Evolutionary conservation across 37 sponge, comb jelly and placozoan species (phyloP).

Genomic region (Hexactinellida sp.): DNA sequence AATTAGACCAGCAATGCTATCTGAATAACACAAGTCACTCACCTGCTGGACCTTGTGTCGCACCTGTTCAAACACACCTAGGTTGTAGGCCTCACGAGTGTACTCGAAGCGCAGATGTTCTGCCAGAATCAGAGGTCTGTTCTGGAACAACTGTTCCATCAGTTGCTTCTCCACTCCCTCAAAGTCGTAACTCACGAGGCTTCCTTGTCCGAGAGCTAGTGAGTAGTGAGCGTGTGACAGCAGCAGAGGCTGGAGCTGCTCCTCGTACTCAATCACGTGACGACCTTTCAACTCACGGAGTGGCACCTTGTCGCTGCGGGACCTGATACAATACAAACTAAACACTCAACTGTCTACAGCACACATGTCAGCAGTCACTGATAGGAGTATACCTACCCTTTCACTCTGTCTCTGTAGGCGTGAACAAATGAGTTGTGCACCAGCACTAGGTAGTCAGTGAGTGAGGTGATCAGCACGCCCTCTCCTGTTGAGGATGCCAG

Average conservation of each 20-base stretch:
- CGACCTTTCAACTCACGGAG: background rate
- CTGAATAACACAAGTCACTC: background rate
- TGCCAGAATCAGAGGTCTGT: background rate
- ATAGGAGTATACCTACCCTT: background rate
- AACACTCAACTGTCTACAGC: too few relatives aligned
- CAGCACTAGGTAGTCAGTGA: background rate
- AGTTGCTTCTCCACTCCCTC: conserved; percentile 1
- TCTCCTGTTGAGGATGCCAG: background rate
- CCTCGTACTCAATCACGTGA: conserved; percentile 10
- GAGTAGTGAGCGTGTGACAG: conserved; percentile 16
- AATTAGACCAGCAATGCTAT: background rate
- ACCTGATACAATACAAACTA: background rate
- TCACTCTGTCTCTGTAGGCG: background rate
- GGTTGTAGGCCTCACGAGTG: conserved; percentile 9
- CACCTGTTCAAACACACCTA: conserved; percentile 9
- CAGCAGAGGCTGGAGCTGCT: background rate
- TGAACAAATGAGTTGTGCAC: background rate
- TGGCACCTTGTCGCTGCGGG: background rate
- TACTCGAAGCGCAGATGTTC: conserved; percentile 12
- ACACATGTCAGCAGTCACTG: background rate
- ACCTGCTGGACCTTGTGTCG: conserved; percentile 16
- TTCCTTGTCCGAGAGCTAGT: conserved; percentile 15
- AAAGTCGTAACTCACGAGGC: background rate
- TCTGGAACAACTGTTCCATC: background rate
- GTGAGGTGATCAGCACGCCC: conserved; percentile 2